phyloP scores from a whole-genome alignment of 2,888 invertebrate genomes.

The Smittia aterrima region DNA sequence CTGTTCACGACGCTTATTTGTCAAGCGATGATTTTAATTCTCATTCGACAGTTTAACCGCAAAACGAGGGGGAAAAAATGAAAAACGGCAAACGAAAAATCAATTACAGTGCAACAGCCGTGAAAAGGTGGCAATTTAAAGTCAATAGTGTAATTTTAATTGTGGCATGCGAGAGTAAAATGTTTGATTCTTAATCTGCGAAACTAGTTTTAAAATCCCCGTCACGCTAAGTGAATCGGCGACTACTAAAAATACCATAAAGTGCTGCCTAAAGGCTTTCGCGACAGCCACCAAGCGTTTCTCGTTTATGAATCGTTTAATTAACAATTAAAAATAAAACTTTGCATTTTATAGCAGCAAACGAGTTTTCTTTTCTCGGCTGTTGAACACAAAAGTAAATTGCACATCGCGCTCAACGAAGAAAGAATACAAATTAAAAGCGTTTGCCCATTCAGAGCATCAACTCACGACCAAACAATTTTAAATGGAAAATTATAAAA shows the following conservation, averaged over 20 bases:
- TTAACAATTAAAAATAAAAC: conserved; percentile 17
- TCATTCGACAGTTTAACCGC: not conserved
- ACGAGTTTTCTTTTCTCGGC: not conserved
- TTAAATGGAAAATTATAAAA: conserved; percentile 7
- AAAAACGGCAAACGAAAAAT: conserved; percentile 28
- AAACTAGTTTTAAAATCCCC: conserved; percentile 29
- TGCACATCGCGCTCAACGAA: not conserved
- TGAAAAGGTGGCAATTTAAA: conserved; percentile 17
- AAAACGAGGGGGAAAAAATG: conserved; percentile 8
- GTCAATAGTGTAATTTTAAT: conserved; percentile 24
- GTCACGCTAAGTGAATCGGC: conserved; percentile 25
- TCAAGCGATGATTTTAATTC: not conserved
- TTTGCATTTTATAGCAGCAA: not conserved
- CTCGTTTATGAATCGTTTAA: not conserved
- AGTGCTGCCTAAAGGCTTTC: not conserved
- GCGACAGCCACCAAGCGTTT: not conserved
- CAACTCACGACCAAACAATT: conserved; percentile 8
- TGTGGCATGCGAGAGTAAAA: conserved; percentile 19
- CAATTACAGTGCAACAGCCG: conserved; percentile 22
- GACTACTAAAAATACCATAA: conserved; percentile 3
- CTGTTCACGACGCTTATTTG: not conserved
- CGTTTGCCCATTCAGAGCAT: not conserved
- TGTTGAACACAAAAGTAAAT: no score
- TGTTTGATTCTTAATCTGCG: not conserved
- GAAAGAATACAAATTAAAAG: not conserved